A percentile compares a stretch with the other conserved stretches of the same genome.
These are phyloP conservation scores for Epinephelus coioides DNA, from an alignment of 2,797 vertebrate genomes.

Conservation along the genomic window DNA sequence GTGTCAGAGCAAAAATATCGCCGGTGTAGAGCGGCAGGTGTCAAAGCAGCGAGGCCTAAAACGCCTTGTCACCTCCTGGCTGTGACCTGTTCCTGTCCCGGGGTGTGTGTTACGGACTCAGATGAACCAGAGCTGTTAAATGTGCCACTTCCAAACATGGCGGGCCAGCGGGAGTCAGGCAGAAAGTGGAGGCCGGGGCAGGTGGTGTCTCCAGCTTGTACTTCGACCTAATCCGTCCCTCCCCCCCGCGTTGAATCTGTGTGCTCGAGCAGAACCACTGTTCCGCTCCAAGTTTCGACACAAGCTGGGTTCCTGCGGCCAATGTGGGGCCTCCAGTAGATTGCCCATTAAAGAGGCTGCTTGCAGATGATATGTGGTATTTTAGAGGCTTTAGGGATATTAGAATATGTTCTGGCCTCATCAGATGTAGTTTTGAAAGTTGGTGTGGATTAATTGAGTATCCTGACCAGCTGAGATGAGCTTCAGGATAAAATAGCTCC, in stretches of 20 bases:
- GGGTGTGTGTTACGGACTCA: slow-evolving; percentile 37
- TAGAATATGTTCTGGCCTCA: slow-evolving; percentile 24
- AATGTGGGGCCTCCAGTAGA: background rate
- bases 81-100: slow-evolving; percentile 49
- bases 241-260: slow-evolving; percentile 20
- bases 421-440: slow-evolving; percentile 34
- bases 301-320: slow-evolving; percentile 1
- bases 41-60: slow-evolving; percentile 43
- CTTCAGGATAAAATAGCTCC: slow-evolving; percentile 18
- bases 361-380: slow-evolving; percentile 65
- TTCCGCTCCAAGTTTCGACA: slow-evolving; percentile 33
- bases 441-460: slow-evolving; percentile 45
- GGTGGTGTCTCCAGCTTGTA: slow-evolving; percentile 59
- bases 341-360: slow-evolving; percentile 76
- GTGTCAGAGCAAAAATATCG: slow-evolving; percentile 19
- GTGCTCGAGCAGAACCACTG: slow-evolving; percentile 50
- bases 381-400: slow-evolving; percentile 30
- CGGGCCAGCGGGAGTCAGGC: slow-evolving; percentile 29
- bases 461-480: slow-evolving; percentile 31
- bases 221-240: slow-evolving; percentile 38
- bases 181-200: slow-evolving; percentile 36
- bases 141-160: slow-evolving; percentile 39
- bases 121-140: slow-evolving; percentile 33
- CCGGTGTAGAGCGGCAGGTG: slow-evolving; percentile 34
- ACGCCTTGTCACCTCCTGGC: slow-evolving; percentile 31